Base-by-base conservation (phyloP, 2,888 invertebrate genomes). In the Maniola hyperantus region DNA sequence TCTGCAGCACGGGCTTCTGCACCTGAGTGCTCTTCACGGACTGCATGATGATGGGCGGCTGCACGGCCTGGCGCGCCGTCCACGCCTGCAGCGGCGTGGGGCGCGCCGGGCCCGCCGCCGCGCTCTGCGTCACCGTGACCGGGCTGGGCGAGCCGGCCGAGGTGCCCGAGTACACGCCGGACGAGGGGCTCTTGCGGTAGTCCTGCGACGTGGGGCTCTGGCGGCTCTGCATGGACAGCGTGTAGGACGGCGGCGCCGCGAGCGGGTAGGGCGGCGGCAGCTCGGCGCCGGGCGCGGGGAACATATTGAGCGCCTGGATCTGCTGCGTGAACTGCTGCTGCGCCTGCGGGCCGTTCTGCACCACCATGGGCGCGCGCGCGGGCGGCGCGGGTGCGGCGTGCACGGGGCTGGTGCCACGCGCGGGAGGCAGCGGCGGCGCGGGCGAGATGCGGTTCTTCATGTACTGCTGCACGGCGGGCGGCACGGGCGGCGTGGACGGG, bases 21-120 rank as follows among this genome's bases (percentile, higher is more conserved):
- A 98, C 98, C 87, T 98, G 98, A 18, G 98, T 98, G 90, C 98
- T 98, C 85, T 97, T 97, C 18, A 99, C 99, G 39, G 98, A 97
- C 84, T 98, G 98, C 98, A 98, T 99, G 72, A 99, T 98, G 73
- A 99, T 97, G 7, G 98, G 98, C 59, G 97, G 96, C 80, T 98
- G 98, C 20, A 97, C 97, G 48, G 97, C 96, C 84, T 98, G 98
- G 60, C 96, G 93, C 65, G 97, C 96, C 66, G 96, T 96, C 95
- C 97, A 97, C 57, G 97, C 96, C 83, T 96, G 96, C 65, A 97
- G 91, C 5, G 98, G 97, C 71, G 97, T 96, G 5, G 97, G 97
- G 73, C 97, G 93, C 51, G 96, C 94, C 94, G 96, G 94, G 8
- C 94, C 93, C 50, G 94, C 91, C 61, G 95, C 89, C 61, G 94